Evolutionary conservation across 2,113 vertebrate genomes (phyloP).

Genomic region (Chloropsis cyanopogon): DNA sequence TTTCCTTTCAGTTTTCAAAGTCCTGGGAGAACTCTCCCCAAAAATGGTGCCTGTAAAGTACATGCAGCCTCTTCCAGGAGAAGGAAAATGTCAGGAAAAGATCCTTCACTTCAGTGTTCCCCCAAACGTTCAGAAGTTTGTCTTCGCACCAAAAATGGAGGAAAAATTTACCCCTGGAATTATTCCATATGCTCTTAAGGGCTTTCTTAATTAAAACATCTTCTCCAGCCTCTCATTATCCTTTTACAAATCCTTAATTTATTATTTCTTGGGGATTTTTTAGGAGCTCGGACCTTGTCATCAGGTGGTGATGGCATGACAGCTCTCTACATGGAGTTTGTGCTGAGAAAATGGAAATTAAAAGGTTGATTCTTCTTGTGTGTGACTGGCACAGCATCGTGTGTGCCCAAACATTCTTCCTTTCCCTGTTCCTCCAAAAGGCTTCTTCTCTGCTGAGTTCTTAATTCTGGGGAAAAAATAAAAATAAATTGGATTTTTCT

Average conservation of each 20-base stretch:
- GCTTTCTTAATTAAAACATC: neutral
- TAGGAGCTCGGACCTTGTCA: neutral
- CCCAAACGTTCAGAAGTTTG: neutral
- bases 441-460: neutral
- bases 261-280: neutral
- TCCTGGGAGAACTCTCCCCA: neutral
- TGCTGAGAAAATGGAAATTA: neutral
- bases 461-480: neutral
- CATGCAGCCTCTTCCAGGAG: rapidly evolving
- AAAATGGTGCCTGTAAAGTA: neutral
- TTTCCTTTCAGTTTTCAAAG: neutral
- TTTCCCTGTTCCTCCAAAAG: neutral
- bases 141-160: neutral
- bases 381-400: neutral
- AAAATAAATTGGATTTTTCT: neutral
- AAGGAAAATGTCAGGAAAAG: neutral
- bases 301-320: neutral
- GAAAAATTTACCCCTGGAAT: neutral
- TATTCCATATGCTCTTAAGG: neutral
- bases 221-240: neutral
- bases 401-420: neutral
- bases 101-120: neutral
- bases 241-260: neutral
- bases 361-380: neutral
- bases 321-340: neutral